Conservation (phyloP, 1,140 invertebrate species). For the Plectrocnemia conspersa region DNA sequence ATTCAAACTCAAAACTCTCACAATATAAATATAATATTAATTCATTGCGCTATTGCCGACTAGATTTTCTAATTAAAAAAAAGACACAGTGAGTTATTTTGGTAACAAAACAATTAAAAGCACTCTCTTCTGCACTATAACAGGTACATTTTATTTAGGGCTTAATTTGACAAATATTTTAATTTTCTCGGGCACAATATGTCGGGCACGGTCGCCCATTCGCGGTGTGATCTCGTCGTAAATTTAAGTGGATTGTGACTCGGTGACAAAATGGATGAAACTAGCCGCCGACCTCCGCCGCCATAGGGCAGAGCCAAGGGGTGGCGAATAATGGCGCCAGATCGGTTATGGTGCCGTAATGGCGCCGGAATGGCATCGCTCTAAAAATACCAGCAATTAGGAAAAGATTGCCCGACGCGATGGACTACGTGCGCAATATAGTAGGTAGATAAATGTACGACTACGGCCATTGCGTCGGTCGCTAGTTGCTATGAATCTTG, state of each 20-base stretch:
- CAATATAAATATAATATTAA: too few species aligned
- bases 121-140: too few species aligned
- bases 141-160: too few species aligned
- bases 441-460: too few species aligned
- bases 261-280: slow-evolving; percentile 26
- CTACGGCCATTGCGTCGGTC: too few species aligned
- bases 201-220: slow-evolving; percentile 6
- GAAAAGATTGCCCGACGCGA: slow-evolving; percentile 9
- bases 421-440: neutral
- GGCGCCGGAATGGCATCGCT: slow-evolving; percentile 6
- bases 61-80: too few species aligned
- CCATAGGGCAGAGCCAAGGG: neutral
- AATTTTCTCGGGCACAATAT: slow-evolving; percentile 4
- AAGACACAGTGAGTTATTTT: too few species aligned
- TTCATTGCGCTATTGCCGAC: too few species aligned
- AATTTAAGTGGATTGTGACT: slow-evolving; percentile 25
- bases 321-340: slow-evolving; percentile 2
- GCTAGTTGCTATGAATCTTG: too few species aligned
- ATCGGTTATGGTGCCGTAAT: slow-evolving; percentile 10
- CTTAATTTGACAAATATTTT: too few species aligned
- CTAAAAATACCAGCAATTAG: slow-evolving; percentile 17
- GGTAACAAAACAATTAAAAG: too few species aligned
- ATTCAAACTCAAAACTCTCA: too few species aligned
- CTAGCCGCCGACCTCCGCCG: neutral
- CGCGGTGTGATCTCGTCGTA: slow-evolving; percentile 23